These are phyloP conservation scores for Frankliniella fusca DNA, from an alignment of 2,888 invertebrate genomes.

Conservation along the genomic window DNA sequence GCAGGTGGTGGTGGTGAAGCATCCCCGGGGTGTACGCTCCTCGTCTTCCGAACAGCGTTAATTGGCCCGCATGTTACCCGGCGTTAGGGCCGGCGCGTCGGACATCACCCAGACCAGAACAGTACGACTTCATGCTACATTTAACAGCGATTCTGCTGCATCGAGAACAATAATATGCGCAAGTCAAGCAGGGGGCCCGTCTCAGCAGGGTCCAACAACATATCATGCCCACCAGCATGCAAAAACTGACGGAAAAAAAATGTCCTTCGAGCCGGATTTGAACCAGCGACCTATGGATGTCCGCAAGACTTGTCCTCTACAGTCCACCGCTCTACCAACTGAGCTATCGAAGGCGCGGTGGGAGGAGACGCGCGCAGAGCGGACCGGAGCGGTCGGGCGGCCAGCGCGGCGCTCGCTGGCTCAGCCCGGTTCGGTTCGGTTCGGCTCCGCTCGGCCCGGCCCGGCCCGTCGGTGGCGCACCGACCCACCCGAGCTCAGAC, in stretches of 20 bases:
- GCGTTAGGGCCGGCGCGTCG: neutral
- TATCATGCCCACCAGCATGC: neutral
- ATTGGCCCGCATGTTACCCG: constrained; percentile 7
- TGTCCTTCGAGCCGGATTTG: constrained; percentile 48
- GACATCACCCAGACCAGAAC: too few species aligned
- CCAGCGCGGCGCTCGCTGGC: neutral
- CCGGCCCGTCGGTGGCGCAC: neutral
- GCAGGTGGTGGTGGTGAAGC: neutral
- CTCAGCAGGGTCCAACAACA: too few species aligned
- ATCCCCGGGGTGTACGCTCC: constrained; percentile 4
- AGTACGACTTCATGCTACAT: too few species aligned
- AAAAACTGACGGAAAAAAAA: constrained; percentile 37
- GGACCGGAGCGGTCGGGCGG: neutral
- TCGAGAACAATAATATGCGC: too few species aligned
- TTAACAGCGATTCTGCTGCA: too few species aligned
- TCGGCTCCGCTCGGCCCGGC: neutral
- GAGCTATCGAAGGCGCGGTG: constrained; percentile 39
- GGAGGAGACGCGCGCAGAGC: neutral
- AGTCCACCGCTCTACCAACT: constrained; percentile 44
- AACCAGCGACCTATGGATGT: constrained; percentile 49
- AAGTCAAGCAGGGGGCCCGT: too few species aligned
- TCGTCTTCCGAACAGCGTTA: constrained; percentile 8
- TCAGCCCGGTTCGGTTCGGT: neutral
- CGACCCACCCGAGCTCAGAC: neutral
- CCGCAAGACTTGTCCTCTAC: constrained; percentile 36